A percentile compares a stretch with the other conserved stretches of the same genome.
These are phyloP conservation scores for Ariopsis seemanni DNA, from an alignment of 2,113 vertebrate species.

Conservation along the genomic window DNA sequence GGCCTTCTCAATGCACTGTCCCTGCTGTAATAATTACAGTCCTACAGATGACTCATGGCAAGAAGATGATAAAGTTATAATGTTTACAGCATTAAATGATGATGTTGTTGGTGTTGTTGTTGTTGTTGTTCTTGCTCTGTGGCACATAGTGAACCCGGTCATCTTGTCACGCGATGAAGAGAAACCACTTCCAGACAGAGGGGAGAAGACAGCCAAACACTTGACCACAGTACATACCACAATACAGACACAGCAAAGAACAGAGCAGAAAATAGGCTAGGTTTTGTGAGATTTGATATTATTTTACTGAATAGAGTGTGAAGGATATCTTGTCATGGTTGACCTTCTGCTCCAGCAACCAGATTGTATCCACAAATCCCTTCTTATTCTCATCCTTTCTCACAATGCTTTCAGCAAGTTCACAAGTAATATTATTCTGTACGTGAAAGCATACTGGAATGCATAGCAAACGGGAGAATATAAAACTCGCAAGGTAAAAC, in stretches of 20 bases:
- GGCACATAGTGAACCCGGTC: slow-evolving; percentile 23
- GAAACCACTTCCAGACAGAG: slow-evolving; percentile 23
- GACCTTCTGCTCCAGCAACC: slow-evolving; percentile 21
- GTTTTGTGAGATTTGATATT: slow-evolving; percentile 26
- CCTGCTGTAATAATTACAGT: slow-evolving; percentile 57
- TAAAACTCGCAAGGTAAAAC: neutral
- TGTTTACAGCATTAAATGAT: slow-evolving; percentile 24
- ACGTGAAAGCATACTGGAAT: neutral
- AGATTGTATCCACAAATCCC: slow-evolving; percentile 22
- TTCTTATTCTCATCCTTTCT: slow-evolving; percentile 20
- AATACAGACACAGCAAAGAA: slow-evolving; percentile 27
- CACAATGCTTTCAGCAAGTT: slow-evolving; percentile 3
- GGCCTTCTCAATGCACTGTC: slow-evolving; percentile 50
- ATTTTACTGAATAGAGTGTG: slow-evolving; percentile 25
- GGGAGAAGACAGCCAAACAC: slow-evolving; percentile 28
- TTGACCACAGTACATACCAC: slow-evolving; percentile 33
- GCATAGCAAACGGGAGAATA: neutral
- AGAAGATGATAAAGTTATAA: slow-evolving; percentile 53
- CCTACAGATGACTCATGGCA: slow-evolving; percentile 23
- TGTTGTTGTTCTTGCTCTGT: slow-evolving; percentile 19
- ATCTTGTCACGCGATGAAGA: slow-evolving; percentile 32
- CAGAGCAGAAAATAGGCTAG: slow-evolving; percentile 24
- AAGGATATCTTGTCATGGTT: slow-evolving; percentile 33
- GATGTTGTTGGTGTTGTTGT: slow-evolving; percentile 28
- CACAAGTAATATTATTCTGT: neutral